A percentile compares a stretch with the other conserved stretches of the same genome.
These are phyloP conservation scores for Fissipunctia ypsillon DNA, from an alignment of 2,888 invertebrate species.

Conservation along the genomic window DNA sequence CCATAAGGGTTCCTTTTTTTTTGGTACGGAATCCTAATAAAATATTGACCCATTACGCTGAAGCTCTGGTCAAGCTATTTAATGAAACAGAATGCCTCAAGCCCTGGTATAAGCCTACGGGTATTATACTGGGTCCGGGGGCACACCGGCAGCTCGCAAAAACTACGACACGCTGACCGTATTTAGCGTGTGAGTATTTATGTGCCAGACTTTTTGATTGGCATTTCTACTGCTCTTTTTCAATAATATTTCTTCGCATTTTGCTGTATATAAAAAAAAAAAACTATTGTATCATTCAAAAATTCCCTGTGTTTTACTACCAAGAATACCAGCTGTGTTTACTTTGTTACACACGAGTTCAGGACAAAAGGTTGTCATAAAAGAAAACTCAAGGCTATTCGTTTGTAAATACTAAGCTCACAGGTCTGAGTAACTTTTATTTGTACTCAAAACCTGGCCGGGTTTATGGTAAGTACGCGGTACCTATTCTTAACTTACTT, in stretches of 20 bases:
- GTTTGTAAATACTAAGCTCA: neutral
- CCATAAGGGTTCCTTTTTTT: no score
- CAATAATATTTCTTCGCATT: neutral
- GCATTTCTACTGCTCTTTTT: neutral
- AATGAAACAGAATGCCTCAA: conserved; percentile 8
- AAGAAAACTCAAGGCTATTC: neutral
- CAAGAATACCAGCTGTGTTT: neutral
- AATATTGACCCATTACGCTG: neutral
- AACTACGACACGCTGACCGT: conserved; percentile 15
- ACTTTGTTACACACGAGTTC: conserved; percentile 9
- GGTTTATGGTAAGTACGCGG: neutral
- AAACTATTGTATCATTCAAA: neutral
- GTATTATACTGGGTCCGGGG: conserved; percentile 5
- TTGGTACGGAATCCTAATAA: no score
- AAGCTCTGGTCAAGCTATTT: neutral
- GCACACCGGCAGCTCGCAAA: neutral
- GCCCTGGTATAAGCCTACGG: neutral
- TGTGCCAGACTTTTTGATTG: neutral
- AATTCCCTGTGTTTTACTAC: neutral
- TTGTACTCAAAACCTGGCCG: neutral
- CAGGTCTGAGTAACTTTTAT: neutral
- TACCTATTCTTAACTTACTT: neutral
- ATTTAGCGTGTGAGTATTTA: neutral
- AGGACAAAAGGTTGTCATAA: conserved; percentile 1
- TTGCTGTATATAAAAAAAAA: no score